These are phyloP conservation scores for Neria commutata DNA, from an alignment of 2,888 invertebrate genomes.

Conservation along the genomic window DNA sequence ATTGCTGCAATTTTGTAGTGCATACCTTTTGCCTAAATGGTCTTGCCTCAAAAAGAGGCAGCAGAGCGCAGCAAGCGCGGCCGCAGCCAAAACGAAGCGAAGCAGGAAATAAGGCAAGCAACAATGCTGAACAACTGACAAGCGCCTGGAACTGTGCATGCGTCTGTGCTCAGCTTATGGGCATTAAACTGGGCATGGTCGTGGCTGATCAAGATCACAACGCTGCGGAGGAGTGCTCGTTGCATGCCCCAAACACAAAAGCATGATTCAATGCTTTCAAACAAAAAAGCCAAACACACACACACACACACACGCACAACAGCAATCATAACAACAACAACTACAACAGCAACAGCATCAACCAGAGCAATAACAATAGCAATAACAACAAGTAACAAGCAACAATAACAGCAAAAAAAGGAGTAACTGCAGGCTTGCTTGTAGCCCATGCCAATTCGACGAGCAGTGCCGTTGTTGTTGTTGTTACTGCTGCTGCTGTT, in stretches of 20 bases:
- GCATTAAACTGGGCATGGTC: slow-evolving; percentile 46
- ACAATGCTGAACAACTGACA: background rate
- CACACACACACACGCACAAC: slow-evolving; percentile 20
- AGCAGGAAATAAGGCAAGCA: slow-evolving; percentile 10
- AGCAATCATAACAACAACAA: slow-evolving; percentile 35
- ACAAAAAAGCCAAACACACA: slow-evolving; percentile 3
- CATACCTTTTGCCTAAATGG: slow-evolving; percentile 36
- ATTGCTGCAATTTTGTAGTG: slow-evolving; percentile 48
- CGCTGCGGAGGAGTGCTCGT: background rate
- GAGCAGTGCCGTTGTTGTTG: slow-evolving; percentile 10
- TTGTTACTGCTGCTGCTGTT: background rate
- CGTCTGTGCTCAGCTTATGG: too few species aligned
- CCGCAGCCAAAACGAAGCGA: background rate
- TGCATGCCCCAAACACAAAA: too few species aligned
- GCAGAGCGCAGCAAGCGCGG: background rate
- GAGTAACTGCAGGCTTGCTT: slow-evolving; percentile 12
- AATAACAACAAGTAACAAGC: slow-evolving; percentile 18
- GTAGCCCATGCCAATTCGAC: slow-evolving; percentile 3
- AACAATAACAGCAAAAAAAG: slow-evolving; percentile 7
- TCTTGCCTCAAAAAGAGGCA: slow-evolving; percentile 21
- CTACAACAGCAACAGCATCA: slow-evolving; percentile 12
- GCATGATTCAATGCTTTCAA: background rate
- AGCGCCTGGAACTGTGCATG: too few species aligned
- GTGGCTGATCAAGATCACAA: slow-evolving; percentile 53
- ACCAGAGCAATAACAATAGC: slow-evolving; percentile 13